Base-by-base conservation (phyloP, 2,888 invertebrate genomes). In the Hemistola chrysoprasaria region DNA sequence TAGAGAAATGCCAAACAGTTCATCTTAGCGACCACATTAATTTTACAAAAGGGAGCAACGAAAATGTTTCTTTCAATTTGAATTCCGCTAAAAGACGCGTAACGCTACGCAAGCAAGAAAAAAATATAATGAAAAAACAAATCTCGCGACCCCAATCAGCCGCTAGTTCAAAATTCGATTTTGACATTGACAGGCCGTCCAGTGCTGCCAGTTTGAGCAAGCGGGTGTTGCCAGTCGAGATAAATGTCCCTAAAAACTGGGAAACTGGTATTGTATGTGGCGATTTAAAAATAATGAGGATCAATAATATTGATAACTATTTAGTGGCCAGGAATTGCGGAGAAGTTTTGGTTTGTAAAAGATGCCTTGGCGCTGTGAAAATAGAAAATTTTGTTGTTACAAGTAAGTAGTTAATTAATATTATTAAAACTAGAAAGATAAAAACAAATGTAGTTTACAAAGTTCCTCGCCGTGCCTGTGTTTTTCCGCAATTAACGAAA, bases 281-380 rank as follows among this genome's bases (percentile, higher is more conserved):
- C 20, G 78, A 81, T 62, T 71, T 88, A 42, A 84, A 81, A 66
- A 65, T 85, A 8, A 59, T 80, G 43, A 60, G 55, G 22, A 47
- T 70, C 27, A 59, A 71, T 29, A 67, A 67, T 47, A 48, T 53
- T 1, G 74, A 80, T 52, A 58, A 62, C 51, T 81, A 71, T 69
- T 71, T 88, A 48, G 59, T 86, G 8, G 84, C 75, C 0, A 84
- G 76, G 50, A 83, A 82, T 49, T 64, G 67, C 33, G 87, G 88
- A 0, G 84, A 85, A 52, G 82, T 86, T 0, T 43, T 86, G 10
- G 71, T 71, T 28, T 86, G 81, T 53, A 74, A 54, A 6, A 70
- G 66, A 28, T 64, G 50, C 26, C 56, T 70, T 1, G 81, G 82
- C 0, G 61, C 44, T 1, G 54, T 79, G 6, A 78, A 68, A 59